Base-by-base conservation (phyloP, 2,888 invertebrate genomes). In the Cataglyphis livida region DNA sequence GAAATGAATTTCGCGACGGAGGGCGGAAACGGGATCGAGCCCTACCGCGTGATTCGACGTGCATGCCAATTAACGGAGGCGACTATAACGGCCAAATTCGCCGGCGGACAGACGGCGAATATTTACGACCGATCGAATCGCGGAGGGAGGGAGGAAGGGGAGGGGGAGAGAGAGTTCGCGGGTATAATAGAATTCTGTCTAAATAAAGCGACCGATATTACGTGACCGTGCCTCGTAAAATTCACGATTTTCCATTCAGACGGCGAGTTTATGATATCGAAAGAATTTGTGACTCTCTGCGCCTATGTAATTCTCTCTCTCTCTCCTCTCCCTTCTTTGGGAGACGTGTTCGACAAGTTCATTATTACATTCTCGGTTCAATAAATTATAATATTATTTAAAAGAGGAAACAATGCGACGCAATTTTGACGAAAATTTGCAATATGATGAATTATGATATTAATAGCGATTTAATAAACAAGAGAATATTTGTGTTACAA, bases 1-100 rank as follows among this genome's bases (percentile, higher is more conserved):
- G 84, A 84, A 84, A 85, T 81, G 70, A 84, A 84, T 81, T 85
- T 85, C 70, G 79, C n/a, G 64, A 79, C 59, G 59, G 64, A 70
- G 59, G 65, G 59, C 61, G 57, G 61, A 54, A 75, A 38, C 74
- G 74, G 61, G 54, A 54, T 2, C 64, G 75, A 76, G 75, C 41
- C 64, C 75, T 57, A 54, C 44, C 25, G 65, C 28, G 71, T 28
- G 70, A 51, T 41, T 83, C 83, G 66, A 75, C 51, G 62, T 64
- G 78, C 73, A 68, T 83, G 84, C 83, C 78, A 83, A 84, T 84
- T 84, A 84, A 83, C 71, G 83, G 51, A 66, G 41, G 57, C 57
- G 75, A 41, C 74, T 61, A 64, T 66, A 62, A 68, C 83, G 44
- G 70, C 51, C 68, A 83, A 83, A 83, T 79, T 83, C 79, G 70